Evolutionary conservation across 2,113 vertebrate species (phyloP), one percentile per base, ranked within the genome.

Genomic region (Probosciger aterrimus): DNA sequence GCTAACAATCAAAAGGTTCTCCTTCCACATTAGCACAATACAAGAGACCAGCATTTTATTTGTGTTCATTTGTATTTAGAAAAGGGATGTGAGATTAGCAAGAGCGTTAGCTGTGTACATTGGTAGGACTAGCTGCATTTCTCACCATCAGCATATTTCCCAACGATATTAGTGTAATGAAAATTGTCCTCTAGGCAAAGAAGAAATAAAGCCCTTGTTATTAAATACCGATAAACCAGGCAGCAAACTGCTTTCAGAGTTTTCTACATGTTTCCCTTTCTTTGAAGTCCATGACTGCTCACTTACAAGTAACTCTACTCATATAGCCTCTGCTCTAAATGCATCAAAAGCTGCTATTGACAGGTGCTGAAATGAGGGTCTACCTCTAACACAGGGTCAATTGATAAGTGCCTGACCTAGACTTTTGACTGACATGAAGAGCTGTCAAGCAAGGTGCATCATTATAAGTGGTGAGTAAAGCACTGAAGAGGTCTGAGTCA

Each of bases 371-470:
- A 98, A 98, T 96, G 97, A 98, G 84, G 96, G 95, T 96, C 97
- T 98, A 95, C 96, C 96, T 98, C 97, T 96, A 98, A 97, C 97
- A 97, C 95, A 88, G 94, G 97, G 97, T 98, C 98, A 98, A 97
- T 98, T 98, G 98, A 97, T 98, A 98, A 97, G 97, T 98, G 97
- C 96, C 97, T 98, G 97, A 97, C 97, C 98, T 77, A 92, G 97
- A 97, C 97, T 97, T 97, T 53, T 97, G 98, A 98, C 83, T 97
- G 98, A 97, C 97, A 80, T 95, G 97, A 98, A 89, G 92, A 97
- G 96, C 97, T 98, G 97, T 97, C 98, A 98, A 71, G 86, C 82
- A 97, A 94, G 76, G 95, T 93, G 67, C 69, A 86, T 96, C 87
- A 69, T 88, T 97, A 11, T 92, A 69, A 55, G 75, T 33, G 71